A percentile compares a stretch with the other conserved stretches of the same genome.
These are phyloP conservation scores for Eurois occulta DNA, from an alignment of 2,888 invertebrate genomes.

Conservation along the genomic window DNA sequence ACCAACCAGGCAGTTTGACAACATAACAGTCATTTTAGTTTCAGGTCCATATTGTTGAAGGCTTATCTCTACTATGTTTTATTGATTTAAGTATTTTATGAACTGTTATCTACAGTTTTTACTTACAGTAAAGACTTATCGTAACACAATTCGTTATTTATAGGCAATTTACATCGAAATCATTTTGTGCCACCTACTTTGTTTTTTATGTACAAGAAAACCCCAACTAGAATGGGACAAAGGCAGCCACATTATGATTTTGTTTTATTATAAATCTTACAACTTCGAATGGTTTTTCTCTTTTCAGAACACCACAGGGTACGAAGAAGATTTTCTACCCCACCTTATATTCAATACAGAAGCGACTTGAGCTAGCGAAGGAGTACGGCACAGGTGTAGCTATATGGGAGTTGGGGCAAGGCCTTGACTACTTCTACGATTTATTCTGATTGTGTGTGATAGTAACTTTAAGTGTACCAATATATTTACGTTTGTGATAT, in stretches of 20 bases:
- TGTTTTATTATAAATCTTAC: neutral
- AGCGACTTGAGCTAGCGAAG: constrained; percentile 94
- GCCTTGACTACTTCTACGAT: constrained; percentile 98
- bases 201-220: neutral
- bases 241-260: neutral
- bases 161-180: neutral
- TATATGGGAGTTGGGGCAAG: constrained; percentile 99
- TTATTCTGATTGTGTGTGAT: constrained; percentile 84
- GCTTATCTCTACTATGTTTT: neutral
- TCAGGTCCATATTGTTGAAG: neutral
- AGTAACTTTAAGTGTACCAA: constrained; percentile 78
- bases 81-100: neutral
- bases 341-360: constrained; percentile 95
- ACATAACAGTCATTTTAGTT: neutral
- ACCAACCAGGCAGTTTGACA: neutral
- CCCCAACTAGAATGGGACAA: neutral
- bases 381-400: constrained; percentile 96
- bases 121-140: constrained; percentile 1
- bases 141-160: neutral
- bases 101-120: constrained; percentile 2
- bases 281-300: neutral
- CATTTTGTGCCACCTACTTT: neutral
- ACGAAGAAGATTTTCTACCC: constrained; percentile 96
- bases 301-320: constrained; percentile 91
- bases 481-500: constrained; percentile 75